These are phyloP conservation scores for Drosophila sturtevanti DNA, from an alignment of 1,140 invertebrate species.

Conservation along the genomic window DNA sequence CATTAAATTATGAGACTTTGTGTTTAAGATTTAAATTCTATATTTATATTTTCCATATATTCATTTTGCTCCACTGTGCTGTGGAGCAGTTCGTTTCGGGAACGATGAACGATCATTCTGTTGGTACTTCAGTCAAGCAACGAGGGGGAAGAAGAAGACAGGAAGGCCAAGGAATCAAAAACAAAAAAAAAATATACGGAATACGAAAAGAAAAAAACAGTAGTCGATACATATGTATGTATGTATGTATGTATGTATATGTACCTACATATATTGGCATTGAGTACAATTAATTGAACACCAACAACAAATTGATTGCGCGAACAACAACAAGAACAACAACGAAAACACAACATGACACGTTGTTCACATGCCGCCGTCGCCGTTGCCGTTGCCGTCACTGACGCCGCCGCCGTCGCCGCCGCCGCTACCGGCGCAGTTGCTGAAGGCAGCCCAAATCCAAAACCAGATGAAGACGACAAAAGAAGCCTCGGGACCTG, in stretches of 20 bases:
- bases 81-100: background rate
- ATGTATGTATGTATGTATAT: background rate
- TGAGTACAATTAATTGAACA: constrained; percentile 79
- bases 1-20: too few relatives aligned
- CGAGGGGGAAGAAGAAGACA: constrained; percentile 5
- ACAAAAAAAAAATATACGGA: background rate
- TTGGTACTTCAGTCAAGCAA: constrained; percentile 57
- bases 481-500: constrained; percentile 54
- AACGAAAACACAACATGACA: constrained; percentile 70
- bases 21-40: too few relatives aligned
- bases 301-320: constrained; percentile 80
- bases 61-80: background rate
- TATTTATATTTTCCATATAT: background rate
- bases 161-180: background rate
- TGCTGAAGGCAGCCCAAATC: constrained; percentile 32
- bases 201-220: constrained; percentile 40
- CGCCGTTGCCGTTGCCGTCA: constrained; percentile 22
- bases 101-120: constrained; percentile 4
- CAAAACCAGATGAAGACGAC: constrained; percentile 69
- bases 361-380: constrained; percentile 76
- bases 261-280: constrained; percentile 37
- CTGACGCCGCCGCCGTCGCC: constrained; percentile 52
- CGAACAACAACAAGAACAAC: constrained; percentile 53
- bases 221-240: constrained; percentile 44
- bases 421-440: constrained; percentile 51